Evolutionary conservation across 2,888 invertebrate genomes (phyloP).

Genomic region (Cyclophora punctaria): DNA sequence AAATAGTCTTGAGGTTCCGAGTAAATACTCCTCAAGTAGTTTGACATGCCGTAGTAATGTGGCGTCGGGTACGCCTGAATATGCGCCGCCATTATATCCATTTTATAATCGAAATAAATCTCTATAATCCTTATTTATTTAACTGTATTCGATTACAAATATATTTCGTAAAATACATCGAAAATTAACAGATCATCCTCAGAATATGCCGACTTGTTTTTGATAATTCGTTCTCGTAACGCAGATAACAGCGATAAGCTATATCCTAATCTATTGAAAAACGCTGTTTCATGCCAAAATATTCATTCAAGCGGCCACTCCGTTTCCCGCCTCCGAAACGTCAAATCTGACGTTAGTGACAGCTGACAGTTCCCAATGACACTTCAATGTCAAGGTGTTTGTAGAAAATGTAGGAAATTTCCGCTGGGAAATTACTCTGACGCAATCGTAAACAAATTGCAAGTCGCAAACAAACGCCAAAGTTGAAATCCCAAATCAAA

Average conservation of each 20-base stretch:
- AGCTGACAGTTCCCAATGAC: not conserved
- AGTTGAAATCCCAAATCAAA: constrained; percentile 27
- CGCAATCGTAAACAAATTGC: constrained; percentile 22
- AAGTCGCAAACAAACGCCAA: constrained; percentile 14
- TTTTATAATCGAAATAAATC: constrained; percentile 9
- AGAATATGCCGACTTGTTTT: too few species aligned
- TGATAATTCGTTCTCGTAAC: too few species aligned
- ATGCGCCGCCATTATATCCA: constrained; percentile 46
- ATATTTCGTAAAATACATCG: too few species aligned
- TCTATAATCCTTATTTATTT: too few species aligned
- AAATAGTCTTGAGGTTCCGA: constrained; percentile 49
- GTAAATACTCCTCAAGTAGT: constrained; percentile 45
- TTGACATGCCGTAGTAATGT: constrained; percentile 40
- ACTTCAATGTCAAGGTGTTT: not conserved
- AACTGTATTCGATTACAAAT: too few species aligned
- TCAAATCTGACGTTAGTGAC: too few species aligned
- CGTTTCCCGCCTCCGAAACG: too few species aligned
- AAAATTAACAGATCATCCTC: too few species aligned
- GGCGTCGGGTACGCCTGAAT: constrained; percentile 32
- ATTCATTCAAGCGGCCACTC: too few species aligned
- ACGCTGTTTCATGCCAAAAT: too few species aligned
- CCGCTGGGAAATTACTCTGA: constrained; percentile 32
- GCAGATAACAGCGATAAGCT: too few species aligned
- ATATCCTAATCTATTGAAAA: too few species aligned
- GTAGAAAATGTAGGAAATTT: constrained; percentile 7